Evolutionary conservation across 2,113 vertebrate species (phyloP), one percentile per base, ranked within the genome.

Genomic region (Verasper variegatus): DNA sequence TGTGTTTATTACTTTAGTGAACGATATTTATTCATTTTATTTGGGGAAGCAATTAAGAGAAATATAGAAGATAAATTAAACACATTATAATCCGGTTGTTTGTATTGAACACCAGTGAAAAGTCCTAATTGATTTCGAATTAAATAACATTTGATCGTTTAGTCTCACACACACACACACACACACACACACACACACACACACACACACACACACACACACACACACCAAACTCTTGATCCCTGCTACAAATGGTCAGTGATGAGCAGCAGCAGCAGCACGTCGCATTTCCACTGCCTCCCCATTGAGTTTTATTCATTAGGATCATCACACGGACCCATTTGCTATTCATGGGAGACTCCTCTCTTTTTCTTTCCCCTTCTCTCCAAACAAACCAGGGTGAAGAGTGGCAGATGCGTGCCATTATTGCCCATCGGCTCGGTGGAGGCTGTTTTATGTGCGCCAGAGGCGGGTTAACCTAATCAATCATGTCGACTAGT

Each of bases 401-500:
- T 75, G 56, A 37, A 74, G 88, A 81, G 78, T 84, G 93, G 92
- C 95, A 95, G 95, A 95, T 95, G 95, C 90, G 88, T 81, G 85
- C 85, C 88, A 89, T 94, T 92, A 88, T 92, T 89, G 77, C 91
- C 73, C 85, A 71, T n/a, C 79, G 84, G 88, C 88, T 76, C 57
- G 74, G 45, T 87, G 90, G 89, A 94, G 80, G 89, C 92, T 95
- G 93, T 95, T 93, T 88, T 91, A 88, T 90, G 90, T 82, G 57
- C 83, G 63, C 82, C 18, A 87, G 86, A 92, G 93, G 94, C 92
- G 93, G 93, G 92, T 91, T 92, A 86, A 88, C 87, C 93, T 92
- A 94, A 95, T 95, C 94, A 95, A 95, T 95, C 94, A 95, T 76
- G 91, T 91, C 90, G 89, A 94, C 92, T 89, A 86, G 93, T 92